Conservation (phyloP, 2,888 invertebrate species). For the Romanomermis culicivorax region DNA sequence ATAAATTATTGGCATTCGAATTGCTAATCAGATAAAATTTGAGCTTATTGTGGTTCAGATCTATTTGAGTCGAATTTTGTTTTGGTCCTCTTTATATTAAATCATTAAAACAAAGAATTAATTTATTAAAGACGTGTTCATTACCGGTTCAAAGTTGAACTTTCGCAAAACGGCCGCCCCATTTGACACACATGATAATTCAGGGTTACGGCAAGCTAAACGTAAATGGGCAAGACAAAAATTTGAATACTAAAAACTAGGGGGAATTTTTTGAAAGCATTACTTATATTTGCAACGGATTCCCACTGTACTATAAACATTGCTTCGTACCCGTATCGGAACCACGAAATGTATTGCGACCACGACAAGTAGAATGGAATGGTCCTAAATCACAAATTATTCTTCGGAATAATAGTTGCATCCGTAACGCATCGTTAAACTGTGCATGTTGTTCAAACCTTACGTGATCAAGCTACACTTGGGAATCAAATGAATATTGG, state of each 20-base stretch:
- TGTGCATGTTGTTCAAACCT: too few species aligned
- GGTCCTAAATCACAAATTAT: conserved; percentile 15
- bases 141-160: conserved; percentile 17
- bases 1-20: too few species aligned
- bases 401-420: too few species aligned
- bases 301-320: conserved; percentile 20
- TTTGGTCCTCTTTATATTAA: too few species aligned
- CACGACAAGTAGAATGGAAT: conserved; percentile 23
- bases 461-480: too few species aligned
- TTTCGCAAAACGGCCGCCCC: conserved; percentile 16
- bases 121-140: not conserved
- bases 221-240: not conserved
- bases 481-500: too few species aligned
- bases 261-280: conserved; percentile 7
- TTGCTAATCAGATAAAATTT: too few species aligned
- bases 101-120: too few species aligned
- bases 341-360: conserved; percentile 21
- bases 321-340: conserved; percentile 20
- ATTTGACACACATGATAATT: conserved; percentile 14
- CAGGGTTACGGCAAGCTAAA: conserved; percentile 13
- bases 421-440: too few species aligned
- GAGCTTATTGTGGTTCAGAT: too few species aligned
- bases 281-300: conserved; percentile 14
- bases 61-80: too few species aligned
- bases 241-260: not conserved